Evolutionary conservation across 2,888 invertebrate species (phyloP).

Genomic region (Hypsopygia costalis): DNA sequence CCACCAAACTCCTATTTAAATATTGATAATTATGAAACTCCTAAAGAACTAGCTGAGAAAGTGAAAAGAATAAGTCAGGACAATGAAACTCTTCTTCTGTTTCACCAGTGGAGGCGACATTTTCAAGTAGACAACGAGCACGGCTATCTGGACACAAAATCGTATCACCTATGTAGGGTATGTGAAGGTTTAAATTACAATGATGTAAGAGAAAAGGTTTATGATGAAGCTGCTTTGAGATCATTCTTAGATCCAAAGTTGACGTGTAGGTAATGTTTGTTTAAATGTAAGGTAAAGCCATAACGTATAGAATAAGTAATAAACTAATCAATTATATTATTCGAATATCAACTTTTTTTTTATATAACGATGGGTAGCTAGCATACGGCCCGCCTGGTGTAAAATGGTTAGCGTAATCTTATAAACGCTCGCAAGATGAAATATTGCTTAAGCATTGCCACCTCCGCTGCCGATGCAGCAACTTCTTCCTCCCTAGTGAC

Average conservation of each 20-base stretch:
- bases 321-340: too few species aligned
- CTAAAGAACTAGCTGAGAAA: constrained; percentile 72
- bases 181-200: constrained; percentile 86
- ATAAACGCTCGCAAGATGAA: too few species aligned
- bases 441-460: too few species aligned
- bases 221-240: constrained; percentile 30
- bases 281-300: too few species aligned
- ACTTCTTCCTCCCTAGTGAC: too few species aligned
- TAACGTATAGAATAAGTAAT: too few species aligned
- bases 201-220: constrained; percentile 36
- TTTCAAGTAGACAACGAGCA: constrained; percentile 83
- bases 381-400: too few species aligned
- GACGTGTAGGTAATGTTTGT: constrained; percentile 6
- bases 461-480: too few species aligned
- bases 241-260: constrained; percentile 33
- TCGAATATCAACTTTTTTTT: too few species aligned
- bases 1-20: constrained; percentile 84
- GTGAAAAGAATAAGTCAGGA: constrained; percentile 63
- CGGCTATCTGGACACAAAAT: constrained; percentile 82
- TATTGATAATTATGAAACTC: constrained; percentile 73
- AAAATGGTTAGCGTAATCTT: too few species aligned
- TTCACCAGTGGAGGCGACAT: constrained; percentile 81
- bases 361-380: too few species aligned
- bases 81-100: constrained; percentile 50
- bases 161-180: constrained; percentile 82